These are phyloP conservation scores for Uropsilus gracilis DNA, from an alignment of 2,113 vertebrate genomes.

Conservation along the genomic window DNA sequence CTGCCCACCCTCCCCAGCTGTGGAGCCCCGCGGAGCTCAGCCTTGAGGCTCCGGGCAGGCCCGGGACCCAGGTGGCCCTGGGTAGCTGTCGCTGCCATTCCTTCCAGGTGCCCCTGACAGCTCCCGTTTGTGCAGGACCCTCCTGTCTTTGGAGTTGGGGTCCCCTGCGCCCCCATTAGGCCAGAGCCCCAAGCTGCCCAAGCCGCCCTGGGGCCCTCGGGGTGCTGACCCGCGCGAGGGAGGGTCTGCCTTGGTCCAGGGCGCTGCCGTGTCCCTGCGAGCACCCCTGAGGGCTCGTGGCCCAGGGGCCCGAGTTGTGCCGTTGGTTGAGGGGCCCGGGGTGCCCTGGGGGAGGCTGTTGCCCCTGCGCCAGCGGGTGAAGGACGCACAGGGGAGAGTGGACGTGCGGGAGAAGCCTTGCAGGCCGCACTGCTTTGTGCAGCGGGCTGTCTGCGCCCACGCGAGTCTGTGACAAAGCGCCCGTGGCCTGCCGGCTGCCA, in stretches of 20 bases:
- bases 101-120: too few relatives aligned
- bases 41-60: not conserved
- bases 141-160: not conserved
- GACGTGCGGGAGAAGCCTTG: too few relatives aligned
- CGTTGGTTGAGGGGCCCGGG: not conserved
- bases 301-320: too few relatives aligned
- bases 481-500: not conserved
- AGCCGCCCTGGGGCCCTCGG: not conserved
- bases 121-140: too few relatives aligned
- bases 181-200: not conserved
- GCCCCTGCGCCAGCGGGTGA: not conserved
- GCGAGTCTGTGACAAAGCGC: conserved; percentile 79
- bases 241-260: not conserved
- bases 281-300: rapidly evolving
- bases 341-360: not conserved
- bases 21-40: not conserved
- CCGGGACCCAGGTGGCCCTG: too few relatives aligned
- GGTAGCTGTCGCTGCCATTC: not conserved
- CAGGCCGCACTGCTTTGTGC: conserved; percentile 81
- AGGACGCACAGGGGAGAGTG: not conserved
- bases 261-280: not conserved
- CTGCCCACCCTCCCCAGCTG: too few relatives aligned
- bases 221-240: not conserved
- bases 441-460: conserved; percentile 69
- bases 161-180: rapidly evolving